Evolutionary conservation across 2,888 invertebrate genomes (phyloP).

Genomic region (Hydrotaea diabolus): DNA sequence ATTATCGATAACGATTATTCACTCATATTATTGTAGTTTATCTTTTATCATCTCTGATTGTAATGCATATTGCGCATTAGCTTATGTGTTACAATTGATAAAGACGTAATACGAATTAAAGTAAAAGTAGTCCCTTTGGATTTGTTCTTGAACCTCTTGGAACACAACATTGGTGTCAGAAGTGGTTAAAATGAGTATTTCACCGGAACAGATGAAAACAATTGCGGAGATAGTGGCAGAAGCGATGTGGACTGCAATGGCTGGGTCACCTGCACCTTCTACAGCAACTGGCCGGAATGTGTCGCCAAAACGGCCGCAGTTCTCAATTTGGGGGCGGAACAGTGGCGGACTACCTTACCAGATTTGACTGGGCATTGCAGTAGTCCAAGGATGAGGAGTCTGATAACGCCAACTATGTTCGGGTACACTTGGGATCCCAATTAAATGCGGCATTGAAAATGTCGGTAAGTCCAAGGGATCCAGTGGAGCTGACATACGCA

Average conservation of each 20-base stretch:
- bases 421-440: not conserved
- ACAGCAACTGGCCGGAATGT: not conserved
- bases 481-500: not conserved
- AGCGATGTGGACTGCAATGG: not conserved
- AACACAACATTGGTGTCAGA: too few species aligned
- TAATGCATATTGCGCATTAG: too few species aligned
- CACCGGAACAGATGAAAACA: too few species aligned
- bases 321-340: not conserved
- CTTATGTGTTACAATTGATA: too few species aligned
- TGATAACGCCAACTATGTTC: not conserved
- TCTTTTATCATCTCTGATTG: too few species aligned
- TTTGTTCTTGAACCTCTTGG: too few species aligned
- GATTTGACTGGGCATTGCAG: slow-evolving; percentile 28
- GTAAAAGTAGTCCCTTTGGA: too few species aligned
- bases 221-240: not conserved
- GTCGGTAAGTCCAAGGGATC: not conserved
- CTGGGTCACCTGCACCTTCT: not conserved
- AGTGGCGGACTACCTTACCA: slow-evolving; percentile 4
- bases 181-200: too few species aligned
- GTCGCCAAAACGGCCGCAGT: too few species aligned
- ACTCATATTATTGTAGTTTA: too few species aligned
- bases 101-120: too few species aligned
- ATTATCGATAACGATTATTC: not conserved
- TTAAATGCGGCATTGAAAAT: not conserved
- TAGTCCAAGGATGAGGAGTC: not conserved